Evolutionary conservation across 2,113 vertebrate genomes (phyloP), one percentile per base, ranked within the genome.

Genomic region (Chascanopsetta lugubris): DNA sequence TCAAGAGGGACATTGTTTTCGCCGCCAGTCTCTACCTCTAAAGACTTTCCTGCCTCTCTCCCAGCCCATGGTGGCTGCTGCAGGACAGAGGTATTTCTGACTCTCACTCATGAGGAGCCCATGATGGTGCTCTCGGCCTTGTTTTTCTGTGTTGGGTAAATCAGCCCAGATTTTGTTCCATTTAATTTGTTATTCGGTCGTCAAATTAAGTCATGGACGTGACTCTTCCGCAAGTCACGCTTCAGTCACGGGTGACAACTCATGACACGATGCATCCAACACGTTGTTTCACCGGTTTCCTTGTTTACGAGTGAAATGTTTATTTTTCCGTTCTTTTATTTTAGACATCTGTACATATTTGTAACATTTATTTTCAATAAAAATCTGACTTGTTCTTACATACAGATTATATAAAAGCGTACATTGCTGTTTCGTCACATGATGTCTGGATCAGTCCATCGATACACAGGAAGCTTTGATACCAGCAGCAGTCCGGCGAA

Each of bases 1-100:
- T 99, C 90, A 99, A 98, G 90, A 95, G 97, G 63, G 97, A 99
- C 81, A 99, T 98, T 22, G 96, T 99, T 15, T 99, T 99, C 87
- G 97, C 97, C 68, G 97, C 97, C 82, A 99, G 97, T 87, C 95
- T 99, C 38, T 98, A 99, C 87, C 91, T 99, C 48, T 99, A 88
- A 89, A 10, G 18, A 17, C 11, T 9, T 15, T 1, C 1, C n/a
- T 22, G 13, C 57, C 17, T 17, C 15, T 18, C n/a, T 18, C 11
- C 17, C 20, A 43, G 4, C 54, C 27, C 3, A 10, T 0, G n/a
- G 32, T n/a, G 38, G 3, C 20, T 27, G 3, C 26, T 6, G 11
- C 17, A 36, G 21, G 24, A 22, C 3, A n/a, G 9, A 27, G 8
- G 12, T 4, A 4, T 48, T 45, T 55, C 27, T 40, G n/a, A 47